Evolutionary conservation across 2,888 invertebrate genomes (phyloP).

Genomic region (Muscina levida): DNA sequence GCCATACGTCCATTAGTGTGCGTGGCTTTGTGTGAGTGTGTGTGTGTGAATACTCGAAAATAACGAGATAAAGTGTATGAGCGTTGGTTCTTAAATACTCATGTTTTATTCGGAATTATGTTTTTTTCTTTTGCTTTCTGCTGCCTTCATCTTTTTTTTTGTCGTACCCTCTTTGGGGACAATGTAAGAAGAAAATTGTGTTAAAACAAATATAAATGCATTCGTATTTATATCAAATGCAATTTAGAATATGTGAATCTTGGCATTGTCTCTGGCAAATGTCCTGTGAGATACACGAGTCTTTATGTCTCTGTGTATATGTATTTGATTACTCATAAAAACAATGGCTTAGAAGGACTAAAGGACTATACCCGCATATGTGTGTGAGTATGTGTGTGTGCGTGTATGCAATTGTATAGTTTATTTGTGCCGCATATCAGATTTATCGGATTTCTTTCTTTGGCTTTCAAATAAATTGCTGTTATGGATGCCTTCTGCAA

Average conservation of each 20-base stretch:
- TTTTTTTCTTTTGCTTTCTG: constrained; percentile 7
- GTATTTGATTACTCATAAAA: neutral
- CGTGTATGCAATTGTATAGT: neutral
- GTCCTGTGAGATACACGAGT: neutral
- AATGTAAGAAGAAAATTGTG: constrained; percentile 18
- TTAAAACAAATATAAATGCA: constrained; percentile 41
- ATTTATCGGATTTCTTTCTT: neutral
- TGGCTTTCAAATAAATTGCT: neutral
- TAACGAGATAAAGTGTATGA: constrained; percentile 34
- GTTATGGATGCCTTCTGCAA: neutral
- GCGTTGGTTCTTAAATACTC: constrained; percentile 35
- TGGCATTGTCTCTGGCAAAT: constrained; percentile 17
- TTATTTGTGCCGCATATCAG: neutral
- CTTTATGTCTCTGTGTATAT: too few relatives aligned
- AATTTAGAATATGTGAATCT: constrained; percentile 38
- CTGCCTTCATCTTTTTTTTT: neutral
- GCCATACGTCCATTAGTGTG: neutral
- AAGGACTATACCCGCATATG: neutral
- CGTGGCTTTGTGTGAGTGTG: neutral
- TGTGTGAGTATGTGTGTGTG: neutral
- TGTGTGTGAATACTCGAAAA: constrained; percentile 25
- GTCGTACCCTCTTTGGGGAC: neutral
- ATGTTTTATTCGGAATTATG: constrained; percentile 40
- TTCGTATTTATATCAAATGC: constrained; percentile 38
- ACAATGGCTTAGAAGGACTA: neutral